Evolutionary conservation across 2,797 vertebrate species (phyloP), one percentile per base, ranked within the genome.

Genomic region (Tangara arthus): DNA sequence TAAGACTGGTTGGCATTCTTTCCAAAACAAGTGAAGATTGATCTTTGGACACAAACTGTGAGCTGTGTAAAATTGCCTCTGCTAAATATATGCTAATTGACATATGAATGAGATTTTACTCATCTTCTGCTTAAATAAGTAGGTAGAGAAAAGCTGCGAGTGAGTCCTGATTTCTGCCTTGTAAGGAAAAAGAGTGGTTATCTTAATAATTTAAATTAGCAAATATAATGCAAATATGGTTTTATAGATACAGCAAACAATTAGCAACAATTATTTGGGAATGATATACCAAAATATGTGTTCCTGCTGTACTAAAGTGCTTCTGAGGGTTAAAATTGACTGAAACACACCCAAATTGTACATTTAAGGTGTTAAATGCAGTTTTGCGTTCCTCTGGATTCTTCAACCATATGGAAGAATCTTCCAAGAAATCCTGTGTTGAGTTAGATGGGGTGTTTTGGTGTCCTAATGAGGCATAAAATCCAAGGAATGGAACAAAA

Each of bases 41-140:
- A 84, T 90, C 88, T 90, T 93, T 56, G 73, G 89, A 84, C 46
- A 47, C 73, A 88, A 93, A 68, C 80, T 92, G 89, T 71, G 82
- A 95, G 76, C 65, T 88, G n/a, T 68, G 52, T 78, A 94, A 94
- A 95, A 95, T 69, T 92, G 71, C 20, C 49, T 89, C 47, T 61
- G 59, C 68, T 93, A 90, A 91, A 86, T 90, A 70, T 50, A 76
- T 75, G 75, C 35, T 91, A 90, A 94, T 83, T 87, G 84, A 20
- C 57, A 73, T 55, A 61, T 37, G 71, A 86, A 86, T 88, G 80
- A 87, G 53, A 57, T 84, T 87, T 88, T 83, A 35, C 60, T 87
- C 77, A 85, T 94, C 88, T 78, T 75, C 66, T 93, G 50, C 49
- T 90, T 90, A 56, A 83, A 64, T 76, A 81, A 84, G 30, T 52